Conservation (phyloP, 2,113 vertebrate genomes). For the Argyrosomus japonicus region DNA sequence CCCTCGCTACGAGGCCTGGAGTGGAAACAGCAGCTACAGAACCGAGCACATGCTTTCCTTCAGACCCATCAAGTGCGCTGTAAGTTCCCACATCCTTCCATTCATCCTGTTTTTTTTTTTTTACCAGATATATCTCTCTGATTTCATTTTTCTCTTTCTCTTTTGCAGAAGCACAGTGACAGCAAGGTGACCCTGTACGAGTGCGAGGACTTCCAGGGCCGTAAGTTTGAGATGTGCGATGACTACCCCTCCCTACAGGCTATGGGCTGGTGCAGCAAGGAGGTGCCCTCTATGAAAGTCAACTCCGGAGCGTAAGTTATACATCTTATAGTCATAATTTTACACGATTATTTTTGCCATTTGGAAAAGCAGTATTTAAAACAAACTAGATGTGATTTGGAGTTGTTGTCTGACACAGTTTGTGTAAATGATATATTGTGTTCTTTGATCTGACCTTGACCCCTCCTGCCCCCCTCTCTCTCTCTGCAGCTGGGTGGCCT, state of each 20-base stretch:
- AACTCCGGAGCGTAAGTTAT: slow-evolving; percentile 93
- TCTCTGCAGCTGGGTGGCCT: slow-evolving; percentile 92
- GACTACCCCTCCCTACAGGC: slow-evolving; percentile 96
- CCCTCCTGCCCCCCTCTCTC: background rate
- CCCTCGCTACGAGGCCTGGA: slow-evolving; percentile 94
- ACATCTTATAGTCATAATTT: no score
- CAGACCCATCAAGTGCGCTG: slow-evolving; percentile 92
- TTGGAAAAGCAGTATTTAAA: background rate
- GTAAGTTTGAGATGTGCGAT: slow-evolving; percentile 94
- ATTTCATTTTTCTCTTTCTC: background rate
- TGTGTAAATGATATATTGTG: background rate
- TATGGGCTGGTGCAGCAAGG: slow-evolving; percentile 97
- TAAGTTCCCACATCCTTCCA: slow-evolving; percentile 78
- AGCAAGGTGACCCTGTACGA: slow-evolving; percentile 94
- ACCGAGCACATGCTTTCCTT: slow-evolving; percentile 97
- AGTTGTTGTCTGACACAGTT: background rate
- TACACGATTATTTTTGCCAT: background rate
- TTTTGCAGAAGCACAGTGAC: slow-evolving; percentile 93
- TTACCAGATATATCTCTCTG: background rate
- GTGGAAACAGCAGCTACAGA: slow-evolving; percentile 93
- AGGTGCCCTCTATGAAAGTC: slow-evolving; percentile 95
- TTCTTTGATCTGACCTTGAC: background rate
- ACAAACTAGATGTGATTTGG: background rate
- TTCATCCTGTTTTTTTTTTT: background rate
- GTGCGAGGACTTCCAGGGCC: slow-evolving; percentile 94